These are phyloP conservation scores for Urophycis tenuis DNA, from an alignment of 2,797 vertebrate species.

Conservation along the genomic window DNA sequence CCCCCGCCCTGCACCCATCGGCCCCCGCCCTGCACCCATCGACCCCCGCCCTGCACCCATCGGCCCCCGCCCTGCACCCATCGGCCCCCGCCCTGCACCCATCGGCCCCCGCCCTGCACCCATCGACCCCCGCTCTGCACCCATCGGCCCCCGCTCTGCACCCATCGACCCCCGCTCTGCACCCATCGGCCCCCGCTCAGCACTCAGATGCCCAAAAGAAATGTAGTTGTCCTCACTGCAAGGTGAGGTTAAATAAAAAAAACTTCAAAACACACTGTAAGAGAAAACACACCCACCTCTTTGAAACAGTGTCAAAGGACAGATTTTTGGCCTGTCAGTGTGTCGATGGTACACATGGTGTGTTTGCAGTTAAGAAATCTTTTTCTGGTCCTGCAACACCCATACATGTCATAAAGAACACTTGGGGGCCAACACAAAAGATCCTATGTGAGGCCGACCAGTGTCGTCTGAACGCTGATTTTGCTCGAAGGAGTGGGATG, in stretches of 20 bases:
- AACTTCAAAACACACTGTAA: background rate
- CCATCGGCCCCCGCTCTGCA: background rate
- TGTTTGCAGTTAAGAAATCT: constrained; percentile 9
- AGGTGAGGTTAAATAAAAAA: background rate
- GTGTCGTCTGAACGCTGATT: constrained; percentile 6
- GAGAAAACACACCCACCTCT: too few species aligned
- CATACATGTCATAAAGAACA: background rate
- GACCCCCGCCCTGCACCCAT: background rate
- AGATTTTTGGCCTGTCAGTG: background rate
- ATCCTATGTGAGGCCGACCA: constrained; percentile 5
- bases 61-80: background rate
- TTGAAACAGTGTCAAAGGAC: too few species aligned
- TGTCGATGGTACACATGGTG: background rate
- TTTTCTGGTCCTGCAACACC: background rate
- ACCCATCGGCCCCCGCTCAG: background rate
- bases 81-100: background rate
- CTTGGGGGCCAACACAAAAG: constrained; percentile 8
- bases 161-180: background rate
- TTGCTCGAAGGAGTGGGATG: constrained; percentile 8
- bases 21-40: background rate
- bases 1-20: background rate
- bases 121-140: background rate
- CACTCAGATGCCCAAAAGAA: background rate
- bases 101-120: background rate
- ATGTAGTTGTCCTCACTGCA: background rate